Evolutionary conservation across 2,888 invertebrate species (phyloP).

Genomic region (Orthonychiurus folsomi): DNA sequence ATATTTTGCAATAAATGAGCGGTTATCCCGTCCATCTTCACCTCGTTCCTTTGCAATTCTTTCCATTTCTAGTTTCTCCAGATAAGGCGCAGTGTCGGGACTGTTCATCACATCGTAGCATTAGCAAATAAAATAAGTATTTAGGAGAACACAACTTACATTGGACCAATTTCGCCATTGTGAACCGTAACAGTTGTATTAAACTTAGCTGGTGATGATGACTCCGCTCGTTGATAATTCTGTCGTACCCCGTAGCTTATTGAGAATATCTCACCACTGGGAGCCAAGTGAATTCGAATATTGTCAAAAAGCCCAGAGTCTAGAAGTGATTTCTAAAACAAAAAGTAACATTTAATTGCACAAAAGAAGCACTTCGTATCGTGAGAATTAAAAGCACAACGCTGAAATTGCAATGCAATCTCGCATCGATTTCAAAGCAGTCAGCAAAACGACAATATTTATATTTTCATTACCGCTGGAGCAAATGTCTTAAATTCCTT

Average conservation of each 20-base stretch:
- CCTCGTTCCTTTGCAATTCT: constrained; percentile 79
- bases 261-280: constrained; percentile 58
- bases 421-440: constrained; percentile 21
- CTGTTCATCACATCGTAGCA: no score
- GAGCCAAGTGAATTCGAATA: constrained; percentile 69
- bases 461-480: constrained; percentile 55
- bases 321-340: constrained; percentile 58
- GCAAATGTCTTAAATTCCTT: constrained; percentile 65
- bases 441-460: constrained; percentile 13
- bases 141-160: constrained; percentile 51
- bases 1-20: constrained; percentile 96
- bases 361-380: no score
- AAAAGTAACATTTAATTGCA: constrained; percentile 38
- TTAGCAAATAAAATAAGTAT: constrained; percentile 39
- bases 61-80: constrained; percentile 86
- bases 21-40: constrained; percentile 84
- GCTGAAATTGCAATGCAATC: no score
- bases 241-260: constrained; percentile 47
- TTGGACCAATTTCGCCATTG: constrained; percentile 71
- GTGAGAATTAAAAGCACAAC: no score
- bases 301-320: constrained; percentile 68
- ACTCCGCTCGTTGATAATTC: constrained; percentile 33
- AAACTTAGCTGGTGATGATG: constrained; percentile 55
- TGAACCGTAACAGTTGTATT: constrained; percentile 69
- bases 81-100: constrained; percentile 90